A percentile compares a stretch with the other conserved stretches of the same genome.
phyloP scores from a whole-genome alignment of 1,140 invertebrate genomes.

The Hermetia illucens region DNA sequence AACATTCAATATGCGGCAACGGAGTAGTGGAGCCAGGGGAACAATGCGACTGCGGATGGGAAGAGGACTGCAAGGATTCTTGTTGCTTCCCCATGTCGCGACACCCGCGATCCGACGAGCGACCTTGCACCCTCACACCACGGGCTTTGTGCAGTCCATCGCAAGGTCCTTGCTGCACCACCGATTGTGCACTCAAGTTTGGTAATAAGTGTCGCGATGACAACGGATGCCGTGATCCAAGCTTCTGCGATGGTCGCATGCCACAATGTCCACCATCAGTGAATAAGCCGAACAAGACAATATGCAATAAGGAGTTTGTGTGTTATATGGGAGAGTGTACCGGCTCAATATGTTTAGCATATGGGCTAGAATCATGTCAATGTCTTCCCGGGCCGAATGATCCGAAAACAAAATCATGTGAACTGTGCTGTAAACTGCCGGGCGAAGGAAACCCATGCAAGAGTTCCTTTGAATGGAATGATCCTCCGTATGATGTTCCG shows the following conservation, averaged over 20 bases:
- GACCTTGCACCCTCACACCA: slow-evolving; percentile 70
- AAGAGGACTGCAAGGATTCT: slow-evolving; percentile 80
- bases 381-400: slow-evolving; percentile 62
- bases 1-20: slow-evolving; percentile 88
- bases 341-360: slow-evolving; percentile 82
- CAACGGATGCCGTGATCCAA: slow-evolving; percentile 82
- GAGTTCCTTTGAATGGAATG: slow-evolving; percentile 85
- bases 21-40: slow-evolving; percentile 91
- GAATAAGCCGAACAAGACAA: slow-evolving; percentile 86
- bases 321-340: slow-evolving; percentile 93
- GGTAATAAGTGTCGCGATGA: slow-evolving; percentile 83
- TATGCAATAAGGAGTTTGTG: slow-evolving; percentile 86
- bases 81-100: slow-evolving; percentile 87
- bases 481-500: slow-evolving; percentile 74
- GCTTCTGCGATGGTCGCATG: slow-evolving; percentile 73
- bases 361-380: slow-evolving; percentile 92
- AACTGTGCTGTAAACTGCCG: slow-evolving; percentile 76
- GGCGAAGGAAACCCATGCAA: slow-evolving; percentile 67
- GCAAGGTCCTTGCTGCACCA: slow-evolving; percentile 90
- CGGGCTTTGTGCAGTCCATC: slow-evolving; percentile 29
- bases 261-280: slow-evolving; percentile 79
- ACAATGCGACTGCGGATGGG: slow-evolving; percentile 98
- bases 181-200: slow-evolving; percentile 69
- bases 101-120: slow-evolving; percentile 55
- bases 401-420: slow-evolving; percentile 70